A percentile compares a stretch with the other conserved stretches of the same genome.
phyloP scores from a whole-genome alignment of 2,113 vertebrate species.

The Leucoraja erinaceus region DNA sequence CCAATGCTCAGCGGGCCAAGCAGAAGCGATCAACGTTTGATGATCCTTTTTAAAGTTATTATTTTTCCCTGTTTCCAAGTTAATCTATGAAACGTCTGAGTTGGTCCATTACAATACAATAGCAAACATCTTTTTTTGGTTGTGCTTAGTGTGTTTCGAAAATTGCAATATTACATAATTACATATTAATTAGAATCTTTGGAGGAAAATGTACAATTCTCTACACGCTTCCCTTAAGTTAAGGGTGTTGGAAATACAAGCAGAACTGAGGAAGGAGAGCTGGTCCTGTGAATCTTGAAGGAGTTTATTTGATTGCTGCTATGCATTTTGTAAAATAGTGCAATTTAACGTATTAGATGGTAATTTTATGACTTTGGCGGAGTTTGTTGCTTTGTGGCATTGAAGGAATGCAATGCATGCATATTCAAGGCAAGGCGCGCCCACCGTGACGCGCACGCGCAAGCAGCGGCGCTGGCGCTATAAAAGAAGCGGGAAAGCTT shows the following conservation, averaged over 20 bases:
- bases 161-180: not conserved
- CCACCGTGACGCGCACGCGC: not conserved
- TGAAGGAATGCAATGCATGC: no score
- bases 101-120: not conserved
- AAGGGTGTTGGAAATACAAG: not conserved
- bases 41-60: no score
- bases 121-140: not conserved
- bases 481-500: constrained; percentile 8
- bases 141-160: not conserved
- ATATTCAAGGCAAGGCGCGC: no score
- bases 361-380: not conserved
- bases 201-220: no score
- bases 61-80: no score
- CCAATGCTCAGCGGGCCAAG: no score
- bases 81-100: not conserved
- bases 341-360: not conserved
- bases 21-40: no score
- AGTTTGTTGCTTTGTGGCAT: no score
- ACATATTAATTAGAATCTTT: no score
- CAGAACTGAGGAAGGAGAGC: not conserved
- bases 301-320: not conserved
- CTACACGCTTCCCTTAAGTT: no score
- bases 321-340: not conserved
- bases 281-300: no score
- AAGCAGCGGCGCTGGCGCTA: not conserved